Evolutionary conservation across 2,113 vertebrate species (phyloP).

Genomic region (Rafetus swinhoei): DNA sequence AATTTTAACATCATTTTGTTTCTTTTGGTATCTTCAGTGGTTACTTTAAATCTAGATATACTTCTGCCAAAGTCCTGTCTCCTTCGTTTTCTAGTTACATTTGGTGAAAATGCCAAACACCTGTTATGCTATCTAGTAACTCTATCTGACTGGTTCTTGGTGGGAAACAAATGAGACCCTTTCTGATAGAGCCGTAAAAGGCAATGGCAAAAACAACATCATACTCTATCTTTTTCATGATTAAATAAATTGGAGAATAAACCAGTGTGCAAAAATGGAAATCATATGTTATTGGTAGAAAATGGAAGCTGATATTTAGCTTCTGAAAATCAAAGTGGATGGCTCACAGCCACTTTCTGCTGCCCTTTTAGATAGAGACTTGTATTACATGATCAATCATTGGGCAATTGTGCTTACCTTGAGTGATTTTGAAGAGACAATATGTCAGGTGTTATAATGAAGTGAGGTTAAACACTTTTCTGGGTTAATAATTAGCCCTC

Average conservation of each 20-base stretch:
- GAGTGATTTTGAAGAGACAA: neutral
- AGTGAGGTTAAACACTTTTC: conserved; percentile 2
- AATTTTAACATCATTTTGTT: neutral
- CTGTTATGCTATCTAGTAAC: conserved; percentile 27
- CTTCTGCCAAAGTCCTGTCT: neutral
- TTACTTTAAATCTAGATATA: neutral
- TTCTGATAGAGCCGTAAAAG: conserved; percentile 69
- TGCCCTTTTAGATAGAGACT: neutral
- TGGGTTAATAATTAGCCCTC: conserved; percentile 6
- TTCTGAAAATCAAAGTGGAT: neutral
- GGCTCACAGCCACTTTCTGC: neutral
- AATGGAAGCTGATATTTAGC: neutral
- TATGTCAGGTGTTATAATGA: neutral
- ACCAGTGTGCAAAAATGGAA: neutral
- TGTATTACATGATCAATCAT: neutral
- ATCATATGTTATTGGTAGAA: conserved; percentile 10
- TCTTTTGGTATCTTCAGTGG: conserved; percentile 17
- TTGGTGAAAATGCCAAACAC: conserved; percentile 29
- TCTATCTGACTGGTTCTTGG: conserved; percentile 54
- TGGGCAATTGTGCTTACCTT: neutral
- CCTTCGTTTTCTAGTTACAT: conserved; percentile 53
- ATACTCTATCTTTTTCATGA: conserved; percentile 42
- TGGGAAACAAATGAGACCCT: conserved; percentile 19
- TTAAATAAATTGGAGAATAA: conserved; percentile 39
- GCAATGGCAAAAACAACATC: conserved; percentile 59